Evolutionary conservation across 2,888 invertebrate species (phyloP).

Genomic region (Conus canariensis): DNA sequence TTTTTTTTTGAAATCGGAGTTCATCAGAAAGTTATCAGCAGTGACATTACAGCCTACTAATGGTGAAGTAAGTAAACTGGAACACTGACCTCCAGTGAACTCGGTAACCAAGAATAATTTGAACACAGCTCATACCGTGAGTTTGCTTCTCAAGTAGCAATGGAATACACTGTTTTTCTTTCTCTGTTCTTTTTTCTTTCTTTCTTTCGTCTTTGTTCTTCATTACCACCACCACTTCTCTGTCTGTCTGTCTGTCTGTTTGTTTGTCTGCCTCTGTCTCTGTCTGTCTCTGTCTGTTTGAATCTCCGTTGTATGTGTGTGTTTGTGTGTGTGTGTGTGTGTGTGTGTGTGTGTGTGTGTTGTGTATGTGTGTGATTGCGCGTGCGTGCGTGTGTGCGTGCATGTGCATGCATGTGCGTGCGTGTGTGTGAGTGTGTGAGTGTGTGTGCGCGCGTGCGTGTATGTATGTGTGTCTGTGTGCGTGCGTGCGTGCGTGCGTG

Average conservation of each 20-base stretch:
- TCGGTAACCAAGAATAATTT: too few relatives aligned
- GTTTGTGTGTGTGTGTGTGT: constrained; percentile 1
- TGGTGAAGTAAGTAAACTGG: too few relatives aligned
- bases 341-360: neutral
- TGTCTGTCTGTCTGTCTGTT: neutral
- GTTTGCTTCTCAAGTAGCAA: too few relatives aligned
- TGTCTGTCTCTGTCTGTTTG: neutral
- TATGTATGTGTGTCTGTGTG: neutral
- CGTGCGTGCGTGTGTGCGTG: constrained; percentile 15
- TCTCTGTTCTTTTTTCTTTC: neutral
- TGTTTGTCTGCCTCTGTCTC: neutral
- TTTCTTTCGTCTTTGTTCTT: neutral
- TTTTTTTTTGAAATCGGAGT: too few relatives aligned
- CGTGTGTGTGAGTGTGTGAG: neutral
- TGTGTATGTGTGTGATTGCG: neutral
- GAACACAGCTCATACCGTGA: too few relatives aligned
- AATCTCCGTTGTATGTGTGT: neutral
- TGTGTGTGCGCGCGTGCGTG: constrained; percentile 12
- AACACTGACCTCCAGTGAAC: too few relatives aligned
- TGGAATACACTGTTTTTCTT: too few relatives aligned
- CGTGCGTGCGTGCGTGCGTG: constrained; percentile 4
- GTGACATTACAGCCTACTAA: too few relatives aligned
- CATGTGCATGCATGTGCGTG: neutral
- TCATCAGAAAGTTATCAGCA: too few relatives aligned
- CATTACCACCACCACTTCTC: too few relatives aligned